These are phyloP conservation scores for Charina bottae DNA, from an alignment of 2,113 vertebrate species.

Conservation along the genomic window DNA sequence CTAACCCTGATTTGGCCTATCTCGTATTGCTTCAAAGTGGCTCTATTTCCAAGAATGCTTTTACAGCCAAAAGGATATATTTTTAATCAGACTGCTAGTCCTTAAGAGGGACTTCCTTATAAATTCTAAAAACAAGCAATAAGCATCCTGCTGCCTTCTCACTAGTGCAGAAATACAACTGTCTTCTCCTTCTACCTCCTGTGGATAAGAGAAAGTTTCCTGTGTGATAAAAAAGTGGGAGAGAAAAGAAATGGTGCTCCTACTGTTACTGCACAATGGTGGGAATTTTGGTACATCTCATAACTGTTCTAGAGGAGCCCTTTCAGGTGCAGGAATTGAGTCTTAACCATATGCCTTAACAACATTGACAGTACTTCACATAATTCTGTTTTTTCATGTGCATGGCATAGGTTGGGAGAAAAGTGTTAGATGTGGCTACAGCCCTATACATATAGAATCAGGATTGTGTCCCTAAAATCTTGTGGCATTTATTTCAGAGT, in stretches of 20 bases:
- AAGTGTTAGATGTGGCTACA: conserved; percentile 16
- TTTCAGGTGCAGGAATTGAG: conserved; percentile 30
- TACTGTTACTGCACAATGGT: not conserved
- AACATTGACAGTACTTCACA: not conserved
- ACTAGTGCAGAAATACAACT: not conserved
- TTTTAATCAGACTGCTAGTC: too few relatives aligned
- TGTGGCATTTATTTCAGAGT: not conserved
- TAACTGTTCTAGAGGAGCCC: conserved; percentile 2
- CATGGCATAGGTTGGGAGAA: conserved; percentile 40
- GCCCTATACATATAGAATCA: not conserved
- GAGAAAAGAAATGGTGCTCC: not conserved
- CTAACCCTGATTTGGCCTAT: not conserved
- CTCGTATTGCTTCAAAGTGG: not conserved
- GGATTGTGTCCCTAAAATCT: not conserved
- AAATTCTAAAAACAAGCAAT: not conserved
- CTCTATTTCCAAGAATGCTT: not conserved
- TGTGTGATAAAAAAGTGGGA: not conserved
- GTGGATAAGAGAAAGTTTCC: not conserved
- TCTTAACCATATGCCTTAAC: conserved; percentile 11
- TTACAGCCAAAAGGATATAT: not conserved
- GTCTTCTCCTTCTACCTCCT: not conserved
- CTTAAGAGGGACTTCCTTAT: not conserved
- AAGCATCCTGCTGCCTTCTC: not conserved
- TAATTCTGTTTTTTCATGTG: conserved; percentile 29
- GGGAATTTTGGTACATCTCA: not conserved